These are phyloP conservation scores for Drosophila pseudotalamancana DNA, from an alignment of 2,888 invertebrate species.

Conservation along the genomic window DNA sequence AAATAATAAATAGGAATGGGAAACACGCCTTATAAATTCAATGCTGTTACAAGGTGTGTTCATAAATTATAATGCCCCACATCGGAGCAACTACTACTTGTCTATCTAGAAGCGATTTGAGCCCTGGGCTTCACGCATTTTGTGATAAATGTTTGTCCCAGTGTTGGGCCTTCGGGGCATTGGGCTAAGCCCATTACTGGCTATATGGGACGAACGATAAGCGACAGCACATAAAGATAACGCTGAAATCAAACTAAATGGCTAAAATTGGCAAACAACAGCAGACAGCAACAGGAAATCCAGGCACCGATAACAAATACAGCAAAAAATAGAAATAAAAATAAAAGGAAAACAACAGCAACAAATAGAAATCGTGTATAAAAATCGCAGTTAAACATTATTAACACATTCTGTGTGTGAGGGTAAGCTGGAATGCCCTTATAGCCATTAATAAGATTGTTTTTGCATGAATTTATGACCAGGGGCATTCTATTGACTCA, in stretches of 20 bases:
- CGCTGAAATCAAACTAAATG: slow-evolving; percentile 76
- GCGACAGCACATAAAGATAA: slow-evolving; percentile 75
- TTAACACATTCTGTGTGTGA: slow-evolving; percentile 63
- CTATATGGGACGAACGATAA: slow-evolving; percentile 58
- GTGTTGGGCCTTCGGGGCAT: slow-evolving; percentile 22
- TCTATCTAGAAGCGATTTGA: neutral
- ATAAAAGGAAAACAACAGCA: slow-evolving; percentile 5
- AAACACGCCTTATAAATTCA: neutral
- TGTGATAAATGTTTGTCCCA: slow-evolving; percentile 48
- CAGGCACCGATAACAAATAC: slow-evolving; percentile 50
- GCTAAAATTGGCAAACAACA: slow-evolving; percentile 71
- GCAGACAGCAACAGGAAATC: slow-evolving; percentile 71
- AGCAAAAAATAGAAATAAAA: slow-evolving; percentile 14
- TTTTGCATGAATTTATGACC: slow-evolving; percentile 77
- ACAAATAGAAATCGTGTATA: slow-evolving; percentile 48
- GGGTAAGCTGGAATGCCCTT: slow-evolving; percentile 33
- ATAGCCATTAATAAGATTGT: slow-evolving; percentile 78
- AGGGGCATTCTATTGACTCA: slow-evolving; percentile 42
- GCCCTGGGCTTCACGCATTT: slow-evolving; percentile 19
- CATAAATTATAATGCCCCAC: slow-evolving; percentile 18
- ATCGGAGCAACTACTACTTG: neutral
- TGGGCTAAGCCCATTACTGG: slow-evolving; percentile 68
- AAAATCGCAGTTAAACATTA: slow-evolving; percentile 80
- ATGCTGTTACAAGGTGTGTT: neutral
- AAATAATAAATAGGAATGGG: neutral